These are phyloP conservation scores for Okamejei kenojei DNA, from an alignment of 2,797 vertebrate species.

Conservation along the genomic window DNA sequence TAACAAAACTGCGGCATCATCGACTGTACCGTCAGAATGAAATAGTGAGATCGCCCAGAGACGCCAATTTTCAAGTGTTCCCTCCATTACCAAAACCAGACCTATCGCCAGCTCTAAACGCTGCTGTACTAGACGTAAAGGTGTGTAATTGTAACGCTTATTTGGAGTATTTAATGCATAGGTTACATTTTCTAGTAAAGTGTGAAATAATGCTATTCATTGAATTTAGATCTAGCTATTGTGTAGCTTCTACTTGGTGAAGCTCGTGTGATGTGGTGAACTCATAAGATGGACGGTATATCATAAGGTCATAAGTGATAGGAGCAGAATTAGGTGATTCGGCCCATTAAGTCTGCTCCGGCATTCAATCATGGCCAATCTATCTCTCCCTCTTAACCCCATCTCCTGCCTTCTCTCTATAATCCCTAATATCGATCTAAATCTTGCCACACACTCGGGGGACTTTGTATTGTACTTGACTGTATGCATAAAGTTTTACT, in stretches of 20 bases:
- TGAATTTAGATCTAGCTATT: background rate
- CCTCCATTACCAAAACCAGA: constrained; percentile 74
- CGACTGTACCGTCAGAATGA: constrained; percentile 94
- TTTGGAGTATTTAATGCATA: background rate
- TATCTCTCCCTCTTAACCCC: too few species aligned
- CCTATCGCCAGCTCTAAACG: constrained; percentile 73
- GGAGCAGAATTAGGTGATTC: too few species aligned
- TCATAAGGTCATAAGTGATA: too few species aligned
- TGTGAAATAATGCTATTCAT: background rate
- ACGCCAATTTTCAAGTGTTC: constrained; percentile 83
- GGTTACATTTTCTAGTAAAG: background rate
- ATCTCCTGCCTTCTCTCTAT: too few species aligned
- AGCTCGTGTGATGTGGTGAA: background rate
- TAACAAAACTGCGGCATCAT: constrained; percentile 87
- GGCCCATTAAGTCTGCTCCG: too few species aligned
- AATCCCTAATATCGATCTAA: background rate
- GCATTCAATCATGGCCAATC: too few species aligned
- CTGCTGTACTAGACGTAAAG: constrained; percentile 71
- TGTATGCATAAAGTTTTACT: background rate
- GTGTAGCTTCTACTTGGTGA: background rate
- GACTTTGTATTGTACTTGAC: background rate
- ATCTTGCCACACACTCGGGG: background rate
- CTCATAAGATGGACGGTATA: background rate
- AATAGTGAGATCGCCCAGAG: constrained; percentile 90
- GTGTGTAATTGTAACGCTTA: constrained; percentile 50